A percentile compares a stretch with the other conserved stretches of the same genome.
These are phyloP conservation scores for Leptopilina syphax DNA, from an alignment of 2,888 invertebrate species.

Conservation along the genomic window DNA sequence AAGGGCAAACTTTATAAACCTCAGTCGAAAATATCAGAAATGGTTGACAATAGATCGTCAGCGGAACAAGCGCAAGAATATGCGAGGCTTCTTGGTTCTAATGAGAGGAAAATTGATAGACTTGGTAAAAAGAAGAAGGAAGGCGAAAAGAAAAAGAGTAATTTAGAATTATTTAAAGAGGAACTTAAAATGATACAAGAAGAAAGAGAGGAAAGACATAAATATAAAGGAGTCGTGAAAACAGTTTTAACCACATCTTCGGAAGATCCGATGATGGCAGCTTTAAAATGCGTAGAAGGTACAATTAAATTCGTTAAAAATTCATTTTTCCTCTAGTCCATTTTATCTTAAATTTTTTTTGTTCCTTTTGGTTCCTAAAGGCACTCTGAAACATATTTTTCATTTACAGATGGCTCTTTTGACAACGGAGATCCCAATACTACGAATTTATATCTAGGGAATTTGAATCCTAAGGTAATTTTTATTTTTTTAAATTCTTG, in stretches of 20 bases:
- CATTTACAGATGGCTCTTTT: slow-evolving; percentile 85
- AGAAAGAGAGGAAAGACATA: slow-evolving; percentile 96
- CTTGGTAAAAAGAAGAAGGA: slow-evolving; percentile 84
- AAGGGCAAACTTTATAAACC: slow-evolving; percentile 96
- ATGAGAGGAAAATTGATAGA: slow-evolving; percentile 83
- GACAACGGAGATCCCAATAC: slow-evolving; percentile 98
- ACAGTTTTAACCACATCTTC: slow-evolving; percentile 71
- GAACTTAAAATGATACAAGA: slow-evolving; percentile 99
- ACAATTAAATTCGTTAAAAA: slow-evolving; percentile 40
- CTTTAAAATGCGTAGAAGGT: slow-evolving; percentile 75
- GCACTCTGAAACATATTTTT: too few relatives aligned
- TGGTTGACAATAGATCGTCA: slow-evolving; percentile 78
- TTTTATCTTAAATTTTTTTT: too few relatives aligned
- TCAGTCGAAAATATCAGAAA: slow-evolving; percentile 85
- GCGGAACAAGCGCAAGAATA: slow-evolving; percentile 85
- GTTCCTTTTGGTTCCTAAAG: too few relatives aligned
- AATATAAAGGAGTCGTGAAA: slow-evolving; percentile 87
- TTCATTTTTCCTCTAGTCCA: not conserved
- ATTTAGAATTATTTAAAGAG: slow-evolving; percentile 98
- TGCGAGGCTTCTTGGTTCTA: slow-evolving; percentile 81
- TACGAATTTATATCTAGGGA: slow-evolving; percentile 98
- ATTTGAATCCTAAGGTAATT: slow-evolving; percentile 96
- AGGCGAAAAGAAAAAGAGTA: slow-evolving; percentile 95
- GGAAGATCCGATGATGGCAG: slow-evolving; percentile 74
- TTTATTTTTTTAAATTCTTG: not conserved